Conservation (phyloP, 2,888 invertebrate species). For the Willowsia nigromaculata region DNA sequence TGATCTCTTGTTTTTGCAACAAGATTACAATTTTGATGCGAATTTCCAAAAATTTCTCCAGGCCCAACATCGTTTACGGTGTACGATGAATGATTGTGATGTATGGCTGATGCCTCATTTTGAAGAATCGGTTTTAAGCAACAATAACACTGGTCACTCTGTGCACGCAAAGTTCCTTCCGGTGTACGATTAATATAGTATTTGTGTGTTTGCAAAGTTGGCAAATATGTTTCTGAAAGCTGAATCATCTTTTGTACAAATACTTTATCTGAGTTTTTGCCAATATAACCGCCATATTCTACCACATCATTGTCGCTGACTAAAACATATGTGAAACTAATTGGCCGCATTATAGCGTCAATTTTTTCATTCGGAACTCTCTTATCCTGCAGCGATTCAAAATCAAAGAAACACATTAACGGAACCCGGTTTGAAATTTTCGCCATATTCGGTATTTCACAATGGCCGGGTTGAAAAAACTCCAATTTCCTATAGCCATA, state of each 20-base stretch:
- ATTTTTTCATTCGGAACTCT: neutral
- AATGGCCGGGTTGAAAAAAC: neutral
- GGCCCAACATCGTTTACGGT: neutral
- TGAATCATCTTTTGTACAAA: neutral
- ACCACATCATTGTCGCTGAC: neutral
- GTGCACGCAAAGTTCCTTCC: neutral
- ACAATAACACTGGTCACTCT: neutral
- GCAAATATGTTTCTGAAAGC: neutral
- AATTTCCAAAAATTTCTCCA: neutral
- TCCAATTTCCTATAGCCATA: neutral
- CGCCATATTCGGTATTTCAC: neutral
- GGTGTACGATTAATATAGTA: neutral
- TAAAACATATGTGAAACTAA: neutral
- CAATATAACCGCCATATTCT: constrained; percentile 19
- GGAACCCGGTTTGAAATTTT: neutral
- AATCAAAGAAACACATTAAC: neutral
- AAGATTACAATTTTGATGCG: neutral
- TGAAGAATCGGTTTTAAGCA: neutral
- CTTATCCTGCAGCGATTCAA: neutral
- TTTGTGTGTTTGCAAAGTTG: neutral
- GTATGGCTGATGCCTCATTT: neutral
- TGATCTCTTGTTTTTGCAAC: neutral
- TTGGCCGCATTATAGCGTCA: neutral
- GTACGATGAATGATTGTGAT: constrained; percentile 12
- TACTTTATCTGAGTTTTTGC: neutral